phyloP scores from a whole-genome alignment of 2,888 invertebrate species.

The Eulithis prunata region DNA sequence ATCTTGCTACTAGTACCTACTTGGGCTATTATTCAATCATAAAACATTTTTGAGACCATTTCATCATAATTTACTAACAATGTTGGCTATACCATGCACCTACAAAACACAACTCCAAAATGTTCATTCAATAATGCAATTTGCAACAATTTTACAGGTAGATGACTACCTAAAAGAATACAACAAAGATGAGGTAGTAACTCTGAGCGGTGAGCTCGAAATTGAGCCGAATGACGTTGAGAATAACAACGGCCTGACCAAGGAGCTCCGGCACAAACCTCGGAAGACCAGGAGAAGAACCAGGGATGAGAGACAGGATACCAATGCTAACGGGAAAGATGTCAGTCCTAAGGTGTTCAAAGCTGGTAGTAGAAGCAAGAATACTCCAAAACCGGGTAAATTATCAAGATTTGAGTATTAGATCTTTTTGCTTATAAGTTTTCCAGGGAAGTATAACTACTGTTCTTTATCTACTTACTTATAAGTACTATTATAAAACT shows the following conservation, averaged over 20 bases:
- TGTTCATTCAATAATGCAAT: too few relatives aligned
- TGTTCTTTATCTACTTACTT: too few relatives aligned
- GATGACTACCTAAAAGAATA: slow-evolving; percentile 81
- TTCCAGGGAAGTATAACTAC: too few relatives aligned
- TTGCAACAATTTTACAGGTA: slow-evolving; percentile 54
- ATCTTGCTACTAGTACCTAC: too few relatives aligned
- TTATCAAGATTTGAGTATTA: too few relatives aligned
- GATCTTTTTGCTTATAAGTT: too few relatives aligned
- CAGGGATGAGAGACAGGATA: slow-evolving; percentile 72
- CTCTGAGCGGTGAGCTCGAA: slow-evolving; percentile 79
- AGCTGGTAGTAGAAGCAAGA: slow-evolving; percentile 65
- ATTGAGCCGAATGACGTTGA: slow-evolving; percentile 78
- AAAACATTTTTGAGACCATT: too few relatives aligned
- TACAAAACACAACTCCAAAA: too few relatives aligned
- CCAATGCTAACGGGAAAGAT: slow-evolving; percentile 67
- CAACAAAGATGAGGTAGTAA: slow-evolving; percentile 79
- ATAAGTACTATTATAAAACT: too few relatives aligned
- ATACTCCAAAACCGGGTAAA: slow-evolving; percentile 60
- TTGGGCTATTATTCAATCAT: too few relatives aligned
- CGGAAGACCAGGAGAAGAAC: slow-evolving; percentile 74
- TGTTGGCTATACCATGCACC: too few relatives aligned
- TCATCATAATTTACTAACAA: too few relatives aligned
- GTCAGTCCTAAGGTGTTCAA: slow-evolving; percentile 81
- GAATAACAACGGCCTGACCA: slow-evolving; percentile 73
- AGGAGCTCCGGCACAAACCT: slow-evolving; percentile 72